Base-by-base conservation (phyloP, 1,140 invertebrate genomes). In the Danaus melanippus region DNA sequence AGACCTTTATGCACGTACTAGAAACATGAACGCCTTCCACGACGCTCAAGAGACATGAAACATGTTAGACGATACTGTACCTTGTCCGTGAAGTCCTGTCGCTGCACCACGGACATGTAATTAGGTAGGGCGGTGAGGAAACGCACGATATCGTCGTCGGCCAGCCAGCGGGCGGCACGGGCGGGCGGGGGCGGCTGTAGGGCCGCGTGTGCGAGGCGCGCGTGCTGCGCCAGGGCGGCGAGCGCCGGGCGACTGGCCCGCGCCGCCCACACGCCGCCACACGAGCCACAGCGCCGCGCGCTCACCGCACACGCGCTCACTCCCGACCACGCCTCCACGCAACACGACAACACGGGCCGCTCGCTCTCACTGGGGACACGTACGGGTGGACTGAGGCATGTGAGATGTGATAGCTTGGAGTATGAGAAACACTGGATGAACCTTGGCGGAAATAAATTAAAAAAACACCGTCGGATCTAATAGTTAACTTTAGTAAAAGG, bases 91-190 rank as follows among this genome's bases (percentile, higher is more conserved):
- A 41, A 57, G 61, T 41, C 60, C 53, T 44, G 42, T 58, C 53
- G 32, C 1, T 56, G 74, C 52, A 64, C 66, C 55, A 49, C 78
- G 67, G 65, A 88, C 60, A 55, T 42, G 66, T 75, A 84, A 60
- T 81, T 81, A 57, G 71, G 76, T 54, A 84, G 64, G 17, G 89
- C 92, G 90, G 94, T 94, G 58, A 95, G 90, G 84, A 97, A 96
- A 59, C 96, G 87, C 79, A 92, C 96, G 53, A 98, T 98, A 78
- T 98, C 97, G 64, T 97, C 95, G 84, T 98, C 97, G 63, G 96
- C 95, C 1, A 97, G 90, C 97, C 97, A 98, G 21, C 93, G 92
- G 7, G 95, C 94, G 71, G 95, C 96, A 56, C 96, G 70, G 93
- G 64, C 95, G 93, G 44, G 96, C 81, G 46, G 92, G 88, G 93